Conservation (phyloP, 2,113 vertebrate genomes). For the Scatophagus argus region DNA sequence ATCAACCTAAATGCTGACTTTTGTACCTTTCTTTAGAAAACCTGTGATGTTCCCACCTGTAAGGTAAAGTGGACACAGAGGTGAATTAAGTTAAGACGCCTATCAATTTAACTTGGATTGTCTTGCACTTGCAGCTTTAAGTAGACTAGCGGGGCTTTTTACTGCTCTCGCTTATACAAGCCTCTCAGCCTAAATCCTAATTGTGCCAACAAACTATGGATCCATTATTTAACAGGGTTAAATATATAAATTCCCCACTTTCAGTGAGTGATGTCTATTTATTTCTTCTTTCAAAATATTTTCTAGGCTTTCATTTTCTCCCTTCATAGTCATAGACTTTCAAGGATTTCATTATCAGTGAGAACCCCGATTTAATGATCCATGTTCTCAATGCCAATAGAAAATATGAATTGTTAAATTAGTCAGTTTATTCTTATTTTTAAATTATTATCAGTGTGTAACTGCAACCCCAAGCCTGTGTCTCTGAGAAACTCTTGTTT, state of each 20-base stretch:
- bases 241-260: too few relatives aligned
- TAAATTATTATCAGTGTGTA: neutral
- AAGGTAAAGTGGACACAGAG: constrained; percentile 11
- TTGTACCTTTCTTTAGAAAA: neutral
- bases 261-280: too few relatives aligned
- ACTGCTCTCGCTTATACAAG: constrained; percentile 31
- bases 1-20: neutral
- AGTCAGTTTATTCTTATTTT: neutral
- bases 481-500: too few relatives aligned
- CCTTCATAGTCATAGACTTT: too few relatives aligned
- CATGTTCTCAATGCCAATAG: neutral
- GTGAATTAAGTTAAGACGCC: constrained; percentile 53
- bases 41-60: neutral
- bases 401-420: neutral
- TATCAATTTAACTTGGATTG: constrained; percentile 37
- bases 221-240: constrained; percentile 3
- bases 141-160: constrained; percentile 53
- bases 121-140: constrained; percentile 58
- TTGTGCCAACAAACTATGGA: constrained; percentile 51
- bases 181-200: constrained; percentile 57
- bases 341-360: too few relatives aligned
- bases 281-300: too few relatives aligned
- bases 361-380: too few relatives aligned
- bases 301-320: too few relatives aligned
- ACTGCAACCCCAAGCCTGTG: neutral